phyloP scores from a whole-genome alignment of 1,140 invertebrate species.

The Anthonomus grandis region DNA sequence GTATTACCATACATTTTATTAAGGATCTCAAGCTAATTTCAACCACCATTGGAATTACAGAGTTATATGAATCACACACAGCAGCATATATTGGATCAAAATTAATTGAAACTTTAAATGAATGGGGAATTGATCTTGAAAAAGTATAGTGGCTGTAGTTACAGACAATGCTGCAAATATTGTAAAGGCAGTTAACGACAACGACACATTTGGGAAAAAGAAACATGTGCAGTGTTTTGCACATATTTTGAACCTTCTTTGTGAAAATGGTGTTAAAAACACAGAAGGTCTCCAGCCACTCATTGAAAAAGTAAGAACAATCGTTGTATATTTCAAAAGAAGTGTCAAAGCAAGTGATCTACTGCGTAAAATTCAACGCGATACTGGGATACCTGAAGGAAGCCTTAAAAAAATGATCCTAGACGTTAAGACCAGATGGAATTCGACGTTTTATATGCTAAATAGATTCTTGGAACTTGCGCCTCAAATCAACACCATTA shows the following conservation, averaged over 20 bases:
- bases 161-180: neutral
- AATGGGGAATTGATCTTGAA: neutral
- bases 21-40: slow-evolving; percentile 5
- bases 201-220: too few relatives aligned
- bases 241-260: neutral
- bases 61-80: slow-evolving; percentile 20
- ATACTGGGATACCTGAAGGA: neutral
- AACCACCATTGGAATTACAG: slow-evolving; percentile 12
- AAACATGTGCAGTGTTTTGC: neutral
- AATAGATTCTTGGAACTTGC: neutral
- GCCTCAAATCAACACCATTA: neutral
- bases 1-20: slow-evolving; percentile 25
- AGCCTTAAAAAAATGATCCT: neutral
- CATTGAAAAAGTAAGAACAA: too few relatives aligned
- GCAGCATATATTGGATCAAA: slow-evolving; percentile 2
- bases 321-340: too few relatives aligned
- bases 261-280: too few relatives aligned
- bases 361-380: neutral
- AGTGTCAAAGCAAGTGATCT: too few relatives aligned
- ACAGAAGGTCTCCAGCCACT: too few relatives aligned
- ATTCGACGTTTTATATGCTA: too few relatives aligned
- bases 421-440: neutral
- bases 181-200: too few relatives aligned
- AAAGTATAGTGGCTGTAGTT: neutral
- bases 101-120: neutral